These are phyloP conservation scores for Calonectris borealis DNA, from an alignment of 2,113 vertebrate genomes.

Conservation along the genomic window DNA sequence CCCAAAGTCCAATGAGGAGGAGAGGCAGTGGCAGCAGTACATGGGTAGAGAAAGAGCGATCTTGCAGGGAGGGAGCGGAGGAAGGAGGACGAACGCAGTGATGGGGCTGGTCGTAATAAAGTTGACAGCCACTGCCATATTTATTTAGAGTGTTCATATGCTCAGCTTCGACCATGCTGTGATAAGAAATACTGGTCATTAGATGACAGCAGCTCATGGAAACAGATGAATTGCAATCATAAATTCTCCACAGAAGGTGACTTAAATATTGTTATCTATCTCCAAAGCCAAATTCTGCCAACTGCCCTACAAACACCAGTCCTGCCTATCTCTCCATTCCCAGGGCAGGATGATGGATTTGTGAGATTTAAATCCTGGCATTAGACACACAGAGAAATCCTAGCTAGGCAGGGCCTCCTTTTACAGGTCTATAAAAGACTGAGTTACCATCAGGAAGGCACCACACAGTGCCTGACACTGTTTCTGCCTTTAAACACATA, in stretches of 20 bases:
- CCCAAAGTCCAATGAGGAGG: rapidly evolving
- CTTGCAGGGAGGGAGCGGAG: neutral
- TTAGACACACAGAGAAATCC: neutral
- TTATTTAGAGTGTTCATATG: neutral
- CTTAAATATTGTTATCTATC: neutral
- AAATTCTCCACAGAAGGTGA: neutral
- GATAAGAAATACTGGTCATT: neutral
- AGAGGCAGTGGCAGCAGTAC: neutral
- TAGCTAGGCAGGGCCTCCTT: neutral
- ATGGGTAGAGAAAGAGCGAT: neutral
- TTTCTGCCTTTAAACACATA: neutral
- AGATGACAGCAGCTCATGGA: neutral
- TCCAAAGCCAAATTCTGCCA: neutral
- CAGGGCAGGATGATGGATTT: no score
- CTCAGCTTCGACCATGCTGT: neutral
- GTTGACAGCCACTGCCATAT: neutral
- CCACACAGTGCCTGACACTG: rapidly evolving
- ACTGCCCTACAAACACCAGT: neutral
- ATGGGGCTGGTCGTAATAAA: neutral
- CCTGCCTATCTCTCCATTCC: rapidly evolving
- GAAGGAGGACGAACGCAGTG: neutral
- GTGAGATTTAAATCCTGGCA: neutral
- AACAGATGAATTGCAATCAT: neutral
- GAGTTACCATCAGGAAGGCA: neutral
- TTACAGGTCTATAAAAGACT: neutral